Base-by-base conservation (phyloP, 2,113 vertebrate species). In the Ariopsis seemanni region DNA sequence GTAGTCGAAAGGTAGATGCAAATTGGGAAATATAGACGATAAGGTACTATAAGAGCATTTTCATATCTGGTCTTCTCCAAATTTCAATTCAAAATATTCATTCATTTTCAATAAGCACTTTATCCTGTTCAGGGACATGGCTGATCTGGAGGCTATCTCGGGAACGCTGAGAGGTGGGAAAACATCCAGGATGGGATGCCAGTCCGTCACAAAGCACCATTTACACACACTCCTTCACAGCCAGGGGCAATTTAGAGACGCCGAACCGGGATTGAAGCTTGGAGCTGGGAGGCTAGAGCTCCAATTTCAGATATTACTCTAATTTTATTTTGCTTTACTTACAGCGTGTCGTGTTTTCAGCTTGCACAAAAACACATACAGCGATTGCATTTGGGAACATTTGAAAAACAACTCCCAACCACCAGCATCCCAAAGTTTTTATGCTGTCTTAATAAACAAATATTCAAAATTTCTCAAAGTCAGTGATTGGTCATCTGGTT, bases 401-500 rank as follows among this genome's bases (percentile, higher is more conserved):
- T 55, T 1, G n/a, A 27, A 27, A 79, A 57, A 57, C 55, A 11
- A 30, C 57, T 62, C 30, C 5, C 18, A 42, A 22, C 0, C 4
- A 25, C 9, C 5, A 82, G 55, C 60, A 80, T 22, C 27, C 7
- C 17, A 34, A 2, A 58, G 27, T 34, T 48, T 79, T 65, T 79
- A 9, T 48, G 63, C 50, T 17, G 14, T 22, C 65, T 34, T 11
- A 53, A 34, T 82, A 86, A 81, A 71, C 67, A 55, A 81, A 55
- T 81, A 58, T 79, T 69, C 53, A 7, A 22, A 71, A 71, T 63
- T 4, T 4, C 48, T 1, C 22, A 1, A 30, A 55, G 42, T 55
- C 50, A 25, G 12, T 57, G 75, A 22, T 65, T 52, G 63, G 78
- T 34, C 63, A 86, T 86, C 85, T 81, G 85, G 18, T 55, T 27